Percentiles rank a stretch among this genome's conserved stretches.
These are phyloP conservation scores for Montipora sp. DNA, from an alignment of 64 coral and sea anemone genomes.

Conservation along the genomic window DNA sequence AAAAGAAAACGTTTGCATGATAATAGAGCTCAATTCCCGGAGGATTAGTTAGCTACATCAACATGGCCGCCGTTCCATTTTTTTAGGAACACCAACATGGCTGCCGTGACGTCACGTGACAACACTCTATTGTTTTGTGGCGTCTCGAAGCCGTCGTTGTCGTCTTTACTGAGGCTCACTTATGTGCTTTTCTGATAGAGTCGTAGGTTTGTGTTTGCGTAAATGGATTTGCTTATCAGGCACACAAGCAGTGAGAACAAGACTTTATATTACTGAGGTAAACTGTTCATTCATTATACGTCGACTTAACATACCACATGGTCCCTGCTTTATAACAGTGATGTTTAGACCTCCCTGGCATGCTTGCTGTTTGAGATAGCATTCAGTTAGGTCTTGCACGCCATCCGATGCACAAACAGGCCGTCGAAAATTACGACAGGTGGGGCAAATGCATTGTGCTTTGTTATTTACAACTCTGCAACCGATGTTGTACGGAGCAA, in stretches of 20 bases:
- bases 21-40: no score
- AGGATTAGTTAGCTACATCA: no score
- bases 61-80: no score
- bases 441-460: slow-evolving; percentile 45
- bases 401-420: slow-evolving; percentile 38
- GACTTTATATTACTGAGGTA: neutral
- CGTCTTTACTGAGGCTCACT: no score
- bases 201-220: no score
- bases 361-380: neutral
- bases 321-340: neutral
- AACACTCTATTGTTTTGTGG: no score
- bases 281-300: neutral
- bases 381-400: slow-evolving; percentile 23
- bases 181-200: no score
- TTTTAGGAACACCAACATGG: no score
- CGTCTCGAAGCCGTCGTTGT: no score
- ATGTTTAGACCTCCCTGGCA: slow-evolving; percentile 1
- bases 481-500: slow-evolving; percentile 40
- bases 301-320: slow-evolving; percentile 5
- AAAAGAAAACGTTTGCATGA: no score
- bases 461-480: slow-evolving; percentile 18
- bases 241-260: neutral
- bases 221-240: no score
- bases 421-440: neutral
- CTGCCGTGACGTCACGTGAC: no score